Evolutionary conservation across 2,888 invertebrate species (phyloP).

Genomic region (Tortricodes alternella): DNA sequence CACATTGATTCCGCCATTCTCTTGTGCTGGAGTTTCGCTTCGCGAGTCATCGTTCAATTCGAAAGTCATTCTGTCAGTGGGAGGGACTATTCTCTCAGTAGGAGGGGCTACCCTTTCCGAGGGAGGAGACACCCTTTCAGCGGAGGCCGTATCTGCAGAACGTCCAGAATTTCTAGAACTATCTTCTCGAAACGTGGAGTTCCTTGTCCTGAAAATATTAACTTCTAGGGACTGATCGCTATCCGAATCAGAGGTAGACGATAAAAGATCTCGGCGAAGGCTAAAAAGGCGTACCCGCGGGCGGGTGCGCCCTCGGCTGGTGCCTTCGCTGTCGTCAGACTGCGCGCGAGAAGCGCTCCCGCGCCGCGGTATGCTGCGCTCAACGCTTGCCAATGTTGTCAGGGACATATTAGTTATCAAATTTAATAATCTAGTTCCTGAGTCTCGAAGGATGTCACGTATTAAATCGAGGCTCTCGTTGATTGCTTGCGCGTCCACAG

Average conservation of each 20-base stretch:
- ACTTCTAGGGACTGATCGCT: slow-evolving; percentile 70
- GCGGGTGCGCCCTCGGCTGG: slow-evolving; percentile 37
- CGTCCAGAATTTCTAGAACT: slow-evolving; percentile 42
- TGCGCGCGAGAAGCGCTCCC: slow-evolving; percentile 46
- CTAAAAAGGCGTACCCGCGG: slow-evolving; percentile 53
- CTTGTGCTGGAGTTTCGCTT: slow-evolving; percentile 38
- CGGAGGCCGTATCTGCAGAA: slow-evolving; percentile 30
- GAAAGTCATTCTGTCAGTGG: slow-evolving; percentile 60
- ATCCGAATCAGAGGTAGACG: slow-evolving; percentile 72
- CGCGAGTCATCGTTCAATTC: slow-evolving; percentile 51
- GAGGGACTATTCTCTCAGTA: too few relatives aligned
- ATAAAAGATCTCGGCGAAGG: slow-evolving; percentile 53
- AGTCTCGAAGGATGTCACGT: slow-evolving; percentile 74
- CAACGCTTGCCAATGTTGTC: slow-evolving; percentile 63
- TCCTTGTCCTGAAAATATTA: slow-evolving; percentile 69
- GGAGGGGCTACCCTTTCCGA: too few relatives aligned
- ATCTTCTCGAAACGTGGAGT: slow-evolving; percentile 62
- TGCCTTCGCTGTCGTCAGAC: slow-evolving; percentile 54
- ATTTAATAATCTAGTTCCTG: slow-evolving; percentile 71
- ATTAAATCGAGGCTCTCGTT: slow-evolving; percentile 75
- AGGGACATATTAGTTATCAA: slow-evolving; percentile 75
- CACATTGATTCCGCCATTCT: slow-evolving; percentile 50
- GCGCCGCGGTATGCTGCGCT: slow-evolving; percentile 51
- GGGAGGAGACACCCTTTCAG: slow-evolving; percentile 36
- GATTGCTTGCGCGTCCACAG: slow-evolving; percentile 69